phyloP scores from a whole-genome alignment of 2,797 vertebrate genomes.

The Enteromius viviparus region DNA sequence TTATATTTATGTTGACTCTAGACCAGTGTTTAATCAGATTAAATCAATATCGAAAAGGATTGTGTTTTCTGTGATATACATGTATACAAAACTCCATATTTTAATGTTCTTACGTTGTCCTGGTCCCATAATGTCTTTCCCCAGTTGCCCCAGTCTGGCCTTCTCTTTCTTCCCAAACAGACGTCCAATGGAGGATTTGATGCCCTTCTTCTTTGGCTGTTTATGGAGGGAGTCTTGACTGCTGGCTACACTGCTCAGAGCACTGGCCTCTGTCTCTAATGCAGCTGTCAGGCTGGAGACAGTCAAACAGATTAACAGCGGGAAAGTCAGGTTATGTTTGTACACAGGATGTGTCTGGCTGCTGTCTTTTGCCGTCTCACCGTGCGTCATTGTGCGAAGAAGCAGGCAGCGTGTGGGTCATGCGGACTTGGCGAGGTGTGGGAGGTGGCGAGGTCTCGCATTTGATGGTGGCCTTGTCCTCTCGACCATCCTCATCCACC shows the following conservation, averaged over 20 bases:
- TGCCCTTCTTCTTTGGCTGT: slow-evolving; percentile 98
- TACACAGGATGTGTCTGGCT: not conserved
- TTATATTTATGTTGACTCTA: not conserved
- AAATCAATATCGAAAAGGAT: not conserved
- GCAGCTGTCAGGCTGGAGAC: slow-evolving; percentile 84
- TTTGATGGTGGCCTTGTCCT: slow-evolving; percentile 99
- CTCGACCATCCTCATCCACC: slow-evolving; percentile 93
- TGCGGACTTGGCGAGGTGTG: slow-evolving; percentile 91
- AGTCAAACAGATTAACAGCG: slow-evolving; percentile 25
- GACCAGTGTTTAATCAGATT: slow-evolving; percentile 3
- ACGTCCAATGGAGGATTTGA: slow-evolving; percentile 98
- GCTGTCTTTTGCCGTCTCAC: slow-evolving; percentile 64
- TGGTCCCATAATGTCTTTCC: slow-evolving; percentile 86
- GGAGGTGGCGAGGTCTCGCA: slow-evolving; percentile 98
- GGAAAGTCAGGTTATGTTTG: not conserved
- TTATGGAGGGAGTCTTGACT: slow-evolving; percentile 98
- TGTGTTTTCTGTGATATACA: not conserved
- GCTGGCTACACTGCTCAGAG: slow-evolving; percentile 91
- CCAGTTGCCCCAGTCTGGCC: slow-evolving; percentile 89
- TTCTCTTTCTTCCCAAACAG: slow-evolving; percentile 99
- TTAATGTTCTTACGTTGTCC: slow-evolving; percentile 59
- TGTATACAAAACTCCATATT: not conserved
- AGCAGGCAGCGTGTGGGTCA: slow-evolving; percentile 96
- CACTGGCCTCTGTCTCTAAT: slow-evolving; percentile 90
- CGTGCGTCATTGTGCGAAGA: slow-evolving; percentile 94